A percentile compares a stretch with the other conserved stretches of the same genome.
These are phyloP conservation scores for Rhabdornis inornatus DNA, from an alignment of 2,113 vertebrate species.

Conservation along the genomic window DNA sequence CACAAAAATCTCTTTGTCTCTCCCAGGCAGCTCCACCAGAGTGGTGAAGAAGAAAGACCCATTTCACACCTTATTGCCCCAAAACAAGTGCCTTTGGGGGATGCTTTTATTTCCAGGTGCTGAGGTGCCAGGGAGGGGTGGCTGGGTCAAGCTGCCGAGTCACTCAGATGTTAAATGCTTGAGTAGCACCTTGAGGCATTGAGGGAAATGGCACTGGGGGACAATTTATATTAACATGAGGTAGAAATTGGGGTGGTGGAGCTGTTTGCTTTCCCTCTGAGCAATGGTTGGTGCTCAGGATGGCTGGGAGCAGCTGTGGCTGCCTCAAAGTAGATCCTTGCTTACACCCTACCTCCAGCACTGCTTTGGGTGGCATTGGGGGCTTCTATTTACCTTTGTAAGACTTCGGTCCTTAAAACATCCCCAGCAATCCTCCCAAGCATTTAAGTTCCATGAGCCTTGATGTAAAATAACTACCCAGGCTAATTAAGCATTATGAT, in stretches of 20 bases:
- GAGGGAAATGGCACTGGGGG: neutral
- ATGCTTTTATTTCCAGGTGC: neutral
- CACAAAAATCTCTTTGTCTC: neutral
- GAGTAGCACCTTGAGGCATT: neutral
- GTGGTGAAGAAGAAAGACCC: neutral
- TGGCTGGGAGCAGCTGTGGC: neutral
- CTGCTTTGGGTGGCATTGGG: accelerated
- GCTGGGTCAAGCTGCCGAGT: accelerated
- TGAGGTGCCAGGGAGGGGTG: neutral
- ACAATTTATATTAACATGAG: neutral
- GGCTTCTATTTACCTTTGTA: neutral
- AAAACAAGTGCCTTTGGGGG: neutral
- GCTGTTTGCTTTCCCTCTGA: neutral
- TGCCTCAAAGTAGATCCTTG: neutral
- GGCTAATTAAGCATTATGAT: neutral
- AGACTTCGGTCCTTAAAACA: neutral
- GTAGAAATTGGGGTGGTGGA: neutral
- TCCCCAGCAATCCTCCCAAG: neutral
- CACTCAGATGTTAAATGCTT: neutral
- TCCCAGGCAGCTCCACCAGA: neutral
- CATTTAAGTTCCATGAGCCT: neutral
- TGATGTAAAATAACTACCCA: neutral
- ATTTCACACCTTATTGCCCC: neutral
- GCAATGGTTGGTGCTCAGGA: neutral
- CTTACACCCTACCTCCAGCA: neutral